phyloP scores from a whole-genome alignment of 2,113 vertebrate genomes.

The Elgaria multicarinata region DNA sequence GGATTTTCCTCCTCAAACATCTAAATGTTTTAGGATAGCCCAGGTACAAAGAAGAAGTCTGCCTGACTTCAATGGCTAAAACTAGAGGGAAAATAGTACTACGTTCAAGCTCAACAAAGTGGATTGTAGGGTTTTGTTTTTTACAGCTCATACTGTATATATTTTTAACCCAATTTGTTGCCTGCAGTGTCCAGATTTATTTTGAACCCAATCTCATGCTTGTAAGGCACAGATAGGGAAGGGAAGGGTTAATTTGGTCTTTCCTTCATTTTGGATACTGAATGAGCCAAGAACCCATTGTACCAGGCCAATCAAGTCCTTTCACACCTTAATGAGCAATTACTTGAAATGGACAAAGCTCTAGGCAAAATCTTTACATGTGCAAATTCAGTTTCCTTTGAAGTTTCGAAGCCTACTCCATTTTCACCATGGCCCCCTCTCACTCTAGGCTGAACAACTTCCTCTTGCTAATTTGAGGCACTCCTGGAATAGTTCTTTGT shows the following conservation, averaged over 20 bases:
- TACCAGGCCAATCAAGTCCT: neutral
- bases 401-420: neutral
- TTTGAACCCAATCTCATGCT: neutral
- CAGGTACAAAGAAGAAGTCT: neutral
- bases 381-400: conserved; percentile 18
- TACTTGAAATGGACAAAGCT: conserved; percentile 1
- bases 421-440: neutral
- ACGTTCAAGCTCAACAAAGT: neutral
- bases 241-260: neutral
- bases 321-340: conserved; percentile 22
- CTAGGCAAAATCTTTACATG: neutral
- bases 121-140: neutral
- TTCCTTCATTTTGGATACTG: neutral
- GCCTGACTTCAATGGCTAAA: neutral
- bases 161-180: too few species aligned
- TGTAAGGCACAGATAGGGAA: neutral
- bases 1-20: neutral
- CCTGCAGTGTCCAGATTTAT: neutral
- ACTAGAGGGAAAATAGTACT: neutral
- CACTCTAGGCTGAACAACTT: neutral
- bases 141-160: neutral
- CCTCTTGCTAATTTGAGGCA: conserved; percentile 7
- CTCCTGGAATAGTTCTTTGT: neutral
- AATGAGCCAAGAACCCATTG: neutral
- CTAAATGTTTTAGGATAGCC: neutral